Evolutionary conservation across 2,113 vertebrate genomes (phyloP).

Genomic region (Panthera tigris): DNA sequence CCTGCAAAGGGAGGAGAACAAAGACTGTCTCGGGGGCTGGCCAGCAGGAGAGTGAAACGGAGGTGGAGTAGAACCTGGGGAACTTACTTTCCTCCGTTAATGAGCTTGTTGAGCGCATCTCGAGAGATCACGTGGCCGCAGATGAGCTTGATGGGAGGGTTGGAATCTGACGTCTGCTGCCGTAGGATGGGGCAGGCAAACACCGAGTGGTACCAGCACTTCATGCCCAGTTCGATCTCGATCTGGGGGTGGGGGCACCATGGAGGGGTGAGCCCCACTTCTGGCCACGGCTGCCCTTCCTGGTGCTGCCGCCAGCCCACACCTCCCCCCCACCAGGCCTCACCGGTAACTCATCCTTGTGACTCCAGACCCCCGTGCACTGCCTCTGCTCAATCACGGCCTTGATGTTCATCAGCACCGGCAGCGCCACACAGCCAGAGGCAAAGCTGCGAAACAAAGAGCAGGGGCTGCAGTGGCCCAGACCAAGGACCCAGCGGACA

Average conservation of each 20-base stretch:
- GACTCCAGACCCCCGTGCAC: slow-evolving; percentile 93
- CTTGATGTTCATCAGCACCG: slow-evolving; percentile 94
- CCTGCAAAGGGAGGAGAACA: slow-evolving; percentile 79
- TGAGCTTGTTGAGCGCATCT: slow-evolving; percentile 94
- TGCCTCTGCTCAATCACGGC: slow-evolving; percentile 94
- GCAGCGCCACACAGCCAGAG: slow-evolving; percentile 92
- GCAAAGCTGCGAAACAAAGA: slow-evolving; percentile 87
- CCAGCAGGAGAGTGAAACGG: background rate
- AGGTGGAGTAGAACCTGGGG: background rate
- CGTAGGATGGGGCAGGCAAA: slow-evolving; percentile 94
- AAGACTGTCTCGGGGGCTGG: background rate
- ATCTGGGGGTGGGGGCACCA: slow-evolving; percentile 81
- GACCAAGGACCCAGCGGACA: background rate
- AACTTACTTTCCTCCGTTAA: slow-evolving; percentile 93
- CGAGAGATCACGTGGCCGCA: slow-evolving; percentile 94
- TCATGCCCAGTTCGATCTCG: slow-evolving; percentile 94
- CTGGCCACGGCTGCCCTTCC: background rate
- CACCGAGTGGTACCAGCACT: slow-evolving; percentile 95
- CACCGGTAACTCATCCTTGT: slow-evolving; percentile 93
- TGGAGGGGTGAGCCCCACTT: background rate
- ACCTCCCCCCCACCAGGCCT: slow-evolving; percentile 40
- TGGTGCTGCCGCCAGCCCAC: background rate
- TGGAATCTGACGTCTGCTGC: slow-evolving; percentile 93
- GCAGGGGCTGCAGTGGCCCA: background rate
- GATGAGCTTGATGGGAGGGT: slow-evolving; percentile 94